Base-by-base conservation (phyloP, 1,140 invertebrate genomes). In the Stratiolaelaps scimitus region DNA sequence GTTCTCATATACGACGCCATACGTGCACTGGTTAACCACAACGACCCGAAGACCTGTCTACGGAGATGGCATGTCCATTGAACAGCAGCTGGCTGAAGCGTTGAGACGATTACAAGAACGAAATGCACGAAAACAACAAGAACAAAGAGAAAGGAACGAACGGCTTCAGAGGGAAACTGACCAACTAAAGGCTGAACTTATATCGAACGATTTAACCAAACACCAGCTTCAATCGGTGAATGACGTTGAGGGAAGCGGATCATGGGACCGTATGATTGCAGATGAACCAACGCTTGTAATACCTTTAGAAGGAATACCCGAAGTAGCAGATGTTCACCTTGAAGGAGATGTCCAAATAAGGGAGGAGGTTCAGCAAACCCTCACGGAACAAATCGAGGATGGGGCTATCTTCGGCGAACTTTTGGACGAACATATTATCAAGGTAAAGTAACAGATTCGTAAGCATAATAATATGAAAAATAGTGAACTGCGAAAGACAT, bases 61-160 rank as follows among this genome's bases (percentile, higher is more conserved):
- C 53, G 53, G 53, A 4, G 53, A 60, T 17, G 53, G 53, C 1
- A 60, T 60, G 53, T 60, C 53, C 2, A 60, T 60, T 34, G 53
- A 60, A 10, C 26, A 60, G 34, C 53, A 60, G 34, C 53, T 60
- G 13, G 53, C 23, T 34, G 23, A 60, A 60, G 53, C 53, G 1
- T 19, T 60, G 53, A n/a, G 23, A 60, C 53, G 53, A 19, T 34
- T 60, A 26, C 53, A 60, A 20, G 53, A 60, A 10, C 17, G 53
- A 60, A 26, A 60, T 29, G 26, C 4, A 26, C 13, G 0, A 26
- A 60, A 20, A 23, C 17, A 60, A 26, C 26, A 23, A 60, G 15
- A 60, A 26, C 26, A 60, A 5, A n/a, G 53, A 60, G 53, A 26
- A 15, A 60, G 53, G 26, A 60, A 34, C 13, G 4, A 26, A 17